These are phyloP conservation scores for Sminthopsis crassicaudata DNA, from an alignment of 2,113 vertebrate genomes.

Conservation along the genomic window DNA sequence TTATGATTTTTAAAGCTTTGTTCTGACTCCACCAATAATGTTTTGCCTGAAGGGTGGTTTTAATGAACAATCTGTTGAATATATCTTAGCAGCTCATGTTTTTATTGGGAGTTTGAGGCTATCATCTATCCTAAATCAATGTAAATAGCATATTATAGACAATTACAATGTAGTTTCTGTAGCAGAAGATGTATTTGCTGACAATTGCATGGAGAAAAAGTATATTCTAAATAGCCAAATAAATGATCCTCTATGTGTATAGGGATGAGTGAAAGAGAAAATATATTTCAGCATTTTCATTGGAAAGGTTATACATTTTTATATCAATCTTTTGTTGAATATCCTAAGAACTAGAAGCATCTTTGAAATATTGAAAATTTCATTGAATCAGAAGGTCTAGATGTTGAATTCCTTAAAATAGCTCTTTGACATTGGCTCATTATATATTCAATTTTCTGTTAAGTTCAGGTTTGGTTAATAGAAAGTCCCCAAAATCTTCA, in stretches of 20 bases:
- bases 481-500: too few species aligned
- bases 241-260: neutral
- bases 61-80: slow-evolving; percentile 40
- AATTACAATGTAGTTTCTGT: neutral
- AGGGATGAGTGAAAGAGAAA: neutral
- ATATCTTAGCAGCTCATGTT: slow-evolving; percentile 41
- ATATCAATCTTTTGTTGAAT: neutral
- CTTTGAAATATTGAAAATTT: neutral
- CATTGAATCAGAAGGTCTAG: neutral
- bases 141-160: slow-evolving; percentile 38
- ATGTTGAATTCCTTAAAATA: too few species aligned
- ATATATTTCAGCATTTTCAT: neutral
- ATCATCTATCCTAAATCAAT: neutral
- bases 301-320: neutral
- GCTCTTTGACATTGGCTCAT: too few species aligned
- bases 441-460: too few species aligned
- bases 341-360: neutral
- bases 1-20: slow-evolving; percentile 65
- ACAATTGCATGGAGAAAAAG: neutral
- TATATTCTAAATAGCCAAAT: neutral
- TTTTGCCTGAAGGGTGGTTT: slow-evolving; percentile 26
- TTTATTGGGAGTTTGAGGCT: slow-evolving; percentile 46
- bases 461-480: too few species aligned
- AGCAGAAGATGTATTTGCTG: neutral
- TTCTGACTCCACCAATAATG: slow-evolving; percentile 28